Percentiles rank a stretch among this genome's conserved stretches.
Conservation (phyloP, 1,140 invertebrate species). For the Maconellicoccus hirsutus region DNA sequence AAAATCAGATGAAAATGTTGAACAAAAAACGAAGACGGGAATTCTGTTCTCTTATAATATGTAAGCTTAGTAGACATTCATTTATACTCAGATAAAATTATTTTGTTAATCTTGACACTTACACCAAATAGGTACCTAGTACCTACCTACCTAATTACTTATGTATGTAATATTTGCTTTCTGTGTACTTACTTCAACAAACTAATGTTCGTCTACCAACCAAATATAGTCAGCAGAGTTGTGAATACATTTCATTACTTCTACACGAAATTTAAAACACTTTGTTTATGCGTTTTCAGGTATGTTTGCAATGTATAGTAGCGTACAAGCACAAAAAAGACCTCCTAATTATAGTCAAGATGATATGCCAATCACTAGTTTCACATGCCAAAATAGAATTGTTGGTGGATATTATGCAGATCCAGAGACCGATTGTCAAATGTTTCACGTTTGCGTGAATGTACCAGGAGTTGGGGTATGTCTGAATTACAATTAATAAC, state of each 20-base stretch:
- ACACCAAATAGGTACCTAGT: no score
- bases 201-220: no score
- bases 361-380: slow-evolving; percentile 71
- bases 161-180: no score
- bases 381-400: slow-evolving; percentile 75
- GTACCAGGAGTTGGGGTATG: slow-evolving; percentile 59
- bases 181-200: no score
- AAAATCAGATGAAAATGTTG: neutral
- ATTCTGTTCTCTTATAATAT: neutral
- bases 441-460: slow-evolving; percentile 81
- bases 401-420: slow-evolving; percentile 85
- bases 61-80: neutral
- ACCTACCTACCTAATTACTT: no score
- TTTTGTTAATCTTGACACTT: no score
- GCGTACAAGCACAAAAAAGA: slow-evolving; percentile 27
- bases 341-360: slow-evolving; percentile 63
- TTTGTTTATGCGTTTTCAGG: neutral
- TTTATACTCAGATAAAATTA: no score
- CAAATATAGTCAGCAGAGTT: no score
- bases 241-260: no score
- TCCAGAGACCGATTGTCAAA: slow-evolving; percentile 78
- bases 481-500: slow-evolving; percentile 25
- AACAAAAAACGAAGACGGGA: neutral
- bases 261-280: no score
- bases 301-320: neutral